phyloP scores from a whole-genome alignment of 2,888 invertebrate species.

The Neria commutata region DNA sequence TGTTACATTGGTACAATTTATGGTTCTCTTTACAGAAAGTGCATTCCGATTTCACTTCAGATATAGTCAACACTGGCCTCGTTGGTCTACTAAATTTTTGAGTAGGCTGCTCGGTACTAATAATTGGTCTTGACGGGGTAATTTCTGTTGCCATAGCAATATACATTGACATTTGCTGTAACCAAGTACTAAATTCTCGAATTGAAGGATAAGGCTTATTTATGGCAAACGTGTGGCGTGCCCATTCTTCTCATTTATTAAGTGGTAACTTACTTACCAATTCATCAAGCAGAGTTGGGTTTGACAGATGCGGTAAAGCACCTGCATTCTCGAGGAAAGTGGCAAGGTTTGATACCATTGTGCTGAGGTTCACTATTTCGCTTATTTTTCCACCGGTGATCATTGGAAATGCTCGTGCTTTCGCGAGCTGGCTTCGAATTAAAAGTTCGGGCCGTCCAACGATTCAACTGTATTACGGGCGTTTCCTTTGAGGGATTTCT shows the following conservation, averaged over 20 bases:
- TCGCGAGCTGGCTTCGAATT: slow-evolving; percentile 29
- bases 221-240: background rate
- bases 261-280: slow-evolving; percentile 4
- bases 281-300: slow-evolving; percentile 16
- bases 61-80: background rate
- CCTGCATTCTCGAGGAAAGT: slow-evolving; percentile 24
- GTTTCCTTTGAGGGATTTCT: slow-evolving; percentile 26
- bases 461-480: slow-evolving; percentile 26
- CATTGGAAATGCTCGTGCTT: slow-evolving; percentile 22
- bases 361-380: slow-evolving; percentile 28
- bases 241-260: slow-evolving; percentile 8
- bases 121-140: background rate
- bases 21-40: too few relatives aligned
- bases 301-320: slow-evolving; percentile 16
- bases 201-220: background rate
- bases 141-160: background rate
- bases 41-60: background rate
- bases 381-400: slow-evolving; percentile 23
- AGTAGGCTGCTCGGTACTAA: background rate
- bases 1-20: too few relatives aligned
- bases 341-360: slow-evolving; percentile 23
- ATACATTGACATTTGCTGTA: background rate
- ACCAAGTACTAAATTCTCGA: background rate
- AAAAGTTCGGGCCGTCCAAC: slow-evolving; percentile 32
- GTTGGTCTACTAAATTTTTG: background rate